These are phyloP conservation scores for Calephelis nemesis DNA, from an alignment of 1,140 invertebrate genomes.

Conservation along the genomic window DNA sequence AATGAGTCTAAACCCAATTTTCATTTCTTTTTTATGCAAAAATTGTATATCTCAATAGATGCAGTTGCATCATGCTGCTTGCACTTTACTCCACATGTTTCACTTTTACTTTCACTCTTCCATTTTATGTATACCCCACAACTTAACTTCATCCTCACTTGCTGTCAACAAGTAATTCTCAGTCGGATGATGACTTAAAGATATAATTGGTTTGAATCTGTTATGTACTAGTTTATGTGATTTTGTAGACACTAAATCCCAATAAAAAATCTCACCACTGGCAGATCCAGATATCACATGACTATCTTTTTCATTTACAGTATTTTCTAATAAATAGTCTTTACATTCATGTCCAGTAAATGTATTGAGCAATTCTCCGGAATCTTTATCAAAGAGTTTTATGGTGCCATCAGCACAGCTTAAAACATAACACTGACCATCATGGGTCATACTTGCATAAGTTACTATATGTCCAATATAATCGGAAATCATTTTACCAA, in stretches of 20 bases:
- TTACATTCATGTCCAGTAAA: constrained; percentile 89
- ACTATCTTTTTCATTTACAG: constrained; percentile 89
- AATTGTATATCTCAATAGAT: too few relatives aligned
- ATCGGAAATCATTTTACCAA: constrained; percentile 90
- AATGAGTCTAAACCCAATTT: too few relatives aligned
- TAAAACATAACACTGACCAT: constrained; percentile 92
- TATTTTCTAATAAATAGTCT: constrained; percentile 92
- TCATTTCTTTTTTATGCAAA: too few relatives aligned
- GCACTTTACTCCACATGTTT: too few relatives aligned
- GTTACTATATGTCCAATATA: constrained; percentile 90
- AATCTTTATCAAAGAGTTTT: constrained; percentile 91
- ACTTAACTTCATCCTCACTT: constrained; percentile 82
- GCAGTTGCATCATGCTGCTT: too few relatives aligned
- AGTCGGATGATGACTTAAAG: constrained; percentile 86
- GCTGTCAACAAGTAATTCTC: constrained; percentile 84
- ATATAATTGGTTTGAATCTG: constrained; percentile 81
- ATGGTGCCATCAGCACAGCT: constrained; percentile 91
- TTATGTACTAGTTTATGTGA: constrained; percentile 73
- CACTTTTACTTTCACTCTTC: constrained; percentile 32
- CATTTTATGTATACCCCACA: constrained; percentile 76
- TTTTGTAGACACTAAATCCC: constrained; percentile 90
- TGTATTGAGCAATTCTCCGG: constrained; percentile 76
- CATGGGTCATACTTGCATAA: constrained; percentile 87
- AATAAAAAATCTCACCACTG: constrained; percentile 91
- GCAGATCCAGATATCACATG: constrained; percentile 93